Evolutionary conservation across 2,113 vertebrate species (phyloP), one percentile per base, ranked within the genome.

Genomic region (Gobius niger): DNA sequence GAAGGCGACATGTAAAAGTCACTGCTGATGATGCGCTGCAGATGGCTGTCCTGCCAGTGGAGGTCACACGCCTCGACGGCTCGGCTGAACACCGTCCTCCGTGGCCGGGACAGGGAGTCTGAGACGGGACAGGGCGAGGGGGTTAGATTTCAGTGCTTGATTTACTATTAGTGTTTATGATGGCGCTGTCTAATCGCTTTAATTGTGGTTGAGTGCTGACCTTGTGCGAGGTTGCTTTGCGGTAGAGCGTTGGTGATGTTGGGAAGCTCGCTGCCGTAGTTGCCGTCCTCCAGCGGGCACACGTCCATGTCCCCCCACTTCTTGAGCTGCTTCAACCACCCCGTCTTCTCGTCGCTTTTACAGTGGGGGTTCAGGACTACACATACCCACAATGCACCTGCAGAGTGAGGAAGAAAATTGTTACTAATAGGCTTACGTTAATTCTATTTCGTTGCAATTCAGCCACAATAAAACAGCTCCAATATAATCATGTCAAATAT

Each of bases 21-120:
- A 0, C 96, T 96, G 93, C 95, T 98, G 88, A 99, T 99, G 87
- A 99, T 99, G 87, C 95, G 93, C 89, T 99, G 97, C 66, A 99
- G 92, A 87, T 99, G 98, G 88, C 97, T 98, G 90, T 99, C 98
- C 91, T 98, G 96, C 98, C 98, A 99, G 90, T 99, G 96, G 24
- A 99, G 93, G 85, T 99, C 96, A 64, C 96, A 97, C 16, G 96
- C 98, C 86, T 99, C 98, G 0, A 99, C 92, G 0, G 97, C 96
- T 24, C 97, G 93, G 3, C 93, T 98, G 91, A 99, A 99, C 69
- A 99, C 97, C 0, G 96, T 98, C 85, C 98, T 88, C 83, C 96
- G 91, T 15, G 97, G 95, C 87, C 97, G 90, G 70, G 95, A 94
- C 91, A 97, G 88, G 0, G 96, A 95, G 83, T 98, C 97, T 98